Evolutionary conservation across 2,797 vertebrate species (phyloP).

Genomic region (Sebastes vulpes): DNA sequence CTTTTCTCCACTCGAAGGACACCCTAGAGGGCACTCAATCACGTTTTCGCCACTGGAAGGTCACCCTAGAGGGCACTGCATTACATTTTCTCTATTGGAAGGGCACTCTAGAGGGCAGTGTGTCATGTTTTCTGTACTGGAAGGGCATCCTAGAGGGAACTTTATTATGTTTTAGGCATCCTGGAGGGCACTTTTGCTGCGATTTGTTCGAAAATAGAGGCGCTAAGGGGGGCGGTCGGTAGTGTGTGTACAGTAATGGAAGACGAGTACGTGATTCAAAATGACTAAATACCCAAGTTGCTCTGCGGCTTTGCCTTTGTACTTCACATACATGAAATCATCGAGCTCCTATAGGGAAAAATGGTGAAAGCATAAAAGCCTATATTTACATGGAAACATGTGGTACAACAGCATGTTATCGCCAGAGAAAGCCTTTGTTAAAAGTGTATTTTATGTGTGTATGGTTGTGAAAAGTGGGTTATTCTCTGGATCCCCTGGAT

Average conservation of each 20-base stretch:
- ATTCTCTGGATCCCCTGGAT: neutral
- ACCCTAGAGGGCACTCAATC: too few species aligned
- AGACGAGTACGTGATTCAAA: neutral
- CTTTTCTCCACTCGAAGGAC: rapidly evolving
- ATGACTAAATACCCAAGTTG: neutral
- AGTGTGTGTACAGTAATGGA: neutral
- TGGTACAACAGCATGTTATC: neutral
- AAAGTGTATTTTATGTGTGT: neutral
- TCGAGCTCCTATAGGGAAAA: neutral
- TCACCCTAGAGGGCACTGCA: too few species aligned
- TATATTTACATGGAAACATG: constrained; percentile 1
- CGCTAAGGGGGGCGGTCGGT: too few species aligned
- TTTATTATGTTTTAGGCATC: too few species aligned
- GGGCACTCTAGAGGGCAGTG: too few species aligned
- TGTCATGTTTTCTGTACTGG: too few species aligned
- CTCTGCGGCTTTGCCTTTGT: neutral
- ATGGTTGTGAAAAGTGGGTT: neutral
- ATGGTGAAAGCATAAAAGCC: neutral
- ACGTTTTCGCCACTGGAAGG: too few species aligned
- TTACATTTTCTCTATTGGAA: rapidly evolving
- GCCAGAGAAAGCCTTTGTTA: neutral
- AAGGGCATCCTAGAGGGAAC: too few species aligned
- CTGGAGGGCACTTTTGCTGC: too few species aligned
- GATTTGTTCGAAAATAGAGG: too few species aligned
- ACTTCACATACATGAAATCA: neutral